Conservation (phyloP, 2,888 invertebrate species). For the Phyto melanocephala region DNA sequence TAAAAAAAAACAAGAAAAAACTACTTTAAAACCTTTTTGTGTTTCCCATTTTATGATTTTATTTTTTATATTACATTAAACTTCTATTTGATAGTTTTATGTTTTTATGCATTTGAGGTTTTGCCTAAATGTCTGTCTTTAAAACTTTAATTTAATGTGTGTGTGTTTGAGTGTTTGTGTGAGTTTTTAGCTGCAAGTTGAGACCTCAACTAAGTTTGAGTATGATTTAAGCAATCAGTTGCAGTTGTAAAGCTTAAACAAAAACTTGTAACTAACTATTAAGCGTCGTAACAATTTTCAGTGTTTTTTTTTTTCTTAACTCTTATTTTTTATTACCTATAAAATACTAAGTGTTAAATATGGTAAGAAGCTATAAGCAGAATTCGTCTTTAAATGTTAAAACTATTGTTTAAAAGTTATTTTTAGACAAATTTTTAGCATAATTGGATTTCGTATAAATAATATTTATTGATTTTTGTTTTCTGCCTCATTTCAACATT, state of each 20-base stretch:
- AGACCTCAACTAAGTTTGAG: constrained; percentile 45
- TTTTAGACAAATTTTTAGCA: constrained; percentile 44
- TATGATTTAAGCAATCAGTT: constrained; percentile 57
- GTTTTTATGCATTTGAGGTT: constrained; percentile 52
- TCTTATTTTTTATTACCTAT: constrained; percentile 1
- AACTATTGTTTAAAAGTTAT: constrained; percentile 9
- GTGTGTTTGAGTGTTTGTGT: neutral
- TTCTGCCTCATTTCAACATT: constrained; percentile 7
- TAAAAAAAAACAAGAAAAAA: too few relatives aligned
- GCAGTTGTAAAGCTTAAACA: constrained; percentile 61
- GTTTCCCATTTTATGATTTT: constrained; percentile 33
- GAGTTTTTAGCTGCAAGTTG: constrained; percentile 25
- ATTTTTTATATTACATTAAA: constrained; percentile 5
- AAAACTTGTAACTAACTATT: constrained; percentile 24
- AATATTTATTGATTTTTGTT: constrained; percentile 49
- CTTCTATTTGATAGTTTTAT: constrained; percentile 36
- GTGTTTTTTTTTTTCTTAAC: neutral
- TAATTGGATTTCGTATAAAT: constrained; percentile 62
- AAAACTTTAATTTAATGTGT: neutral
- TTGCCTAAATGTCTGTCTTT: constrained; percentile 11
- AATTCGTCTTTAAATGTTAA: constrained; percentile 37
- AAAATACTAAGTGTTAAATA: constrained; percentile 18
- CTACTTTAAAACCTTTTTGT: constrained; percentile 18
- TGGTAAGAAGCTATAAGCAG: constrained; percentile 39
- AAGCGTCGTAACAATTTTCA: constrained; percentile 22